These are phyloP conservation scores for Erpetoichthys calabaricus DNA, from an alignment of 2,797 vertebrate genomes.

Conservation along the genomic window DNA sequence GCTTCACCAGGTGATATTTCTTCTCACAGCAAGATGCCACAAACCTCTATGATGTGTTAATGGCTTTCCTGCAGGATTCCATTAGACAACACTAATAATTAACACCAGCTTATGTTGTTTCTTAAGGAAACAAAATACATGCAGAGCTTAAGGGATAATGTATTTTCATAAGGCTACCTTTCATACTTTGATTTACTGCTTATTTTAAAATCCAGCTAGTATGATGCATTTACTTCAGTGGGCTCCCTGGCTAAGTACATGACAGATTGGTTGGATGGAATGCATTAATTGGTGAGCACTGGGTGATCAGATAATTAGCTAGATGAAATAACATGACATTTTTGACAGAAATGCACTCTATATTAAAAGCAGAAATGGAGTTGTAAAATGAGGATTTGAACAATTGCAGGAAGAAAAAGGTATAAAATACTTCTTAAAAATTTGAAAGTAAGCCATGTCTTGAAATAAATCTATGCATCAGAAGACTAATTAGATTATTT, in stretches of 20 bases:
- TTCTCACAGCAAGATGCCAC: conserved; percentile 10
- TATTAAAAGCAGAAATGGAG: too few relatives aligned
- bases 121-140: not conserved
- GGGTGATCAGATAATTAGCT: not conserved
- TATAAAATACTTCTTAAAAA: too few relatives aligned
- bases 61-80: conserved; percentile 11
- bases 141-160: not conserved
- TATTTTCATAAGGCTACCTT: not conserved
- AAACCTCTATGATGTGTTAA: conserved; percentile 6
- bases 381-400: not conserved
- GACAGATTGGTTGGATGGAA: not conserved
- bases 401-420: not conserved
- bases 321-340: not conserved
- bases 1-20: conserved; percentile 11
- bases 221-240: not conserved
- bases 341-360: not conserved
- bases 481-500: too few relatives aligned
- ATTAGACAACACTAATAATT: conserved; percentile 10
- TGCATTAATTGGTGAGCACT: not conserved
- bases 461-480: too few relatives aligned
- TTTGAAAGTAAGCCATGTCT: too few relatives aligned
- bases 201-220: not conserved
- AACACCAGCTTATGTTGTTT: not conserved
- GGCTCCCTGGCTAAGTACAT: not conserved
- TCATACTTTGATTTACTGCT: not conserved